Percentiles rank a stretch among this genome's conserved stretches.
Evolutionary conservation across 2,888 invertebrate species (phyloP).

Genomic region (Tetanocera ferruginea): DNA sequence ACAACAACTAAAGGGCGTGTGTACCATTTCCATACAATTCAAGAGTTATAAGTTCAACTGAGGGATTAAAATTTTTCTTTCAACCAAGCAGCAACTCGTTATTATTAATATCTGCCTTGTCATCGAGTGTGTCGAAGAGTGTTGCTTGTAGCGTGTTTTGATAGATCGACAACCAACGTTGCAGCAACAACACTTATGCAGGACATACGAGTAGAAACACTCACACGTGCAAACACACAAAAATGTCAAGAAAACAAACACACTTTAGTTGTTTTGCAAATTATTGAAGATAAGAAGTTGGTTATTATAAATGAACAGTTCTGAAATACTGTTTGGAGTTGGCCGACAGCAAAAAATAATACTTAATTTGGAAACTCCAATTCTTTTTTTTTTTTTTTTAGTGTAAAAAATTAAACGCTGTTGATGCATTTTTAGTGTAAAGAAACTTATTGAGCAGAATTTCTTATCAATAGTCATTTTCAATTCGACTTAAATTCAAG

Average conservation of each 20-base stretch:
- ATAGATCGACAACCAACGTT: conserved; percentile 11
- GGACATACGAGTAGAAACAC: background rate
- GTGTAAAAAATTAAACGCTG: no score
- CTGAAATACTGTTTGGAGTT: no score
- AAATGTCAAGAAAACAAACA: background rate
- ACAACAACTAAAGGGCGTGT: conserved; percentile 23
- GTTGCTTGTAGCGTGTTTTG: conserved; percentile 3
- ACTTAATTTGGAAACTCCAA: no score
- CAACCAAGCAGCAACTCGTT: background rate
- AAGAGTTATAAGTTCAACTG: no score
- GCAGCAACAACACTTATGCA: background rate
- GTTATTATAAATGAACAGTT: no score
- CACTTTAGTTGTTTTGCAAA: background rate
- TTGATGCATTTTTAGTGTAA: no score
- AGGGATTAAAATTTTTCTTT: background rate
- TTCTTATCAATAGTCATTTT: no score
- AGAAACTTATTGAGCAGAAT: no score
- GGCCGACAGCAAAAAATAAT: no score
- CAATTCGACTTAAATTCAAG: no score
- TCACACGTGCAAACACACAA: background rate
- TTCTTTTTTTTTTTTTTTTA: no score
- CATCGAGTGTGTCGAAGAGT: conserved; percentile 16
- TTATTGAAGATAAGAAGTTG: no score
- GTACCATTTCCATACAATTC: conserved; percentile 14
- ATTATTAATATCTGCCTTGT: conserved; percentile 26